Evolutionary conservation across 1,140 invertebrate species (phyloP), one percentile per base, ranked within the genome.

Genomic region (Nymphalis io): DNA sequence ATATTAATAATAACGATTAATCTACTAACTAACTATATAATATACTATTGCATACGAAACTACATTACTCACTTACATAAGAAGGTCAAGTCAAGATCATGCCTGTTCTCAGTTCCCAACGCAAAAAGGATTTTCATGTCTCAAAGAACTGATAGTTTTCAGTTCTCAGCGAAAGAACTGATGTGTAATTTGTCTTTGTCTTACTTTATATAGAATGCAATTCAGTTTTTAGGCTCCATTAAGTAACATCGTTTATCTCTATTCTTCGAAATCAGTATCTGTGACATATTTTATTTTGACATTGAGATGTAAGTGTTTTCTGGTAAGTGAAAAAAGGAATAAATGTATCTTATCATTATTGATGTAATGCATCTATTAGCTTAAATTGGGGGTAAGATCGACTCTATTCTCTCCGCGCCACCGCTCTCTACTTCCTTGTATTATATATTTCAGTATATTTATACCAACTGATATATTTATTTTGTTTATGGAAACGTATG

Each of bases 71-170:
- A 12, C 1, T 53, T 53, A 53, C 1, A 53, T 53, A 53, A 53
- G 44, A 18, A 46, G 44, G n/a, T 46, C 44, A 46, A n/a, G n/a
- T 8, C 20, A 21, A n/a, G 40, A 12, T 44, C 40, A 44, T n/a
- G 40, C 3, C 40, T 11, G 40, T 44, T n/a, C n/a, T 11, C 20
- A 4, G 20, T 4, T 13, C 15, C 20, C 48, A 20, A 4, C 48
- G 48, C 48, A 53, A 53, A 53, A 53, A 53, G 48, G 48, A 53
- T 53, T 53, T 20, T 21, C 48, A 53, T 53, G 48, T 53, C 13
- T 53, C 44, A n/a, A 46, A 53, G 48, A 53, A 53, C 40, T 44
- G n/a, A 44, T 44, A 44, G 27, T 33, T 33, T 33, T 33, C 40
- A 44, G n/a, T 44, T n/a, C 13, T 44, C 11, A 44, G 40, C 13